A percentile compares a stretch with the other conserved stretches of the same genome.
Conservation (phyloP, 35 echinoderm and acorn worm species). For the Lytechinus variegatus region DNA sequence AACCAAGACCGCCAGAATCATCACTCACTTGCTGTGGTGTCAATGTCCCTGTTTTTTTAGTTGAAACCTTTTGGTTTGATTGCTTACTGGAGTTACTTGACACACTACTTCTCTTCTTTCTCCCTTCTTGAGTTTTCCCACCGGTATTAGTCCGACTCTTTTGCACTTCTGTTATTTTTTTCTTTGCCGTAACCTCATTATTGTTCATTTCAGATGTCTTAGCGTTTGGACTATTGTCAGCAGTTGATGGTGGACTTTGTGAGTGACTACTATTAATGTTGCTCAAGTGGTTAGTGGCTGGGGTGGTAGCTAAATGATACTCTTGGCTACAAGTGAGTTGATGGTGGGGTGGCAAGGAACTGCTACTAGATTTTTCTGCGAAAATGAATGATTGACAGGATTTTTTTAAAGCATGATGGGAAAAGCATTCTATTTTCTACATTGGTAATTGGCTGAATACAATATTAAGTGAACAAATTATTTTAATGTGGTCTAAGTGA, state of each 20-base stretch:
- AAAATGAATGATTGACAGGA: neutral
- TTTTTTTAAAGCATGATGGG: neutral
- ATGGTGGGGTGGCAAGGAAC: slow-evolving; percentile 30
- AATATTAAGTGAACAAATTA: neutral
- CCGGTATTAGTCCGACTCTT: neutral
- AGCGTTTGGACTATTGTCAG: neutral
- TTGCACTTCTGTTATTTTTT: neutral
- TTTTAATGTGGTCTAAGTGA: neutral
- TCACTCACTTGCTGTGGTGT: neutral
- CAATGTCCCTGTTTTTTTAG: neutral
- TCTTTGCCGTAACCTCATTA: neutral
- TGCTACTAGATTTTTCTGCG: neutral
- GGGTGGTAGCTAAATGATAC: slow-evolving; percentile 40
- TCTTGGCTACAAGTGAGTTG: slow-evolving; percentile 48
- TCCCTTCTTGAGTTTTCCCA: neutral
- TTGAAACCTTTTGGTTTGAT: slow-evolving; percentile 13
- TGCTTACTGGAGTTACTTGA: slow-evolving; percentile 30
- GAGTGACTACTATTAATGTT: neutral
- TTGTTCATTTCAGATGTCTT: neutral
- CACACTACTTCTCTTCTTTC: neutral
- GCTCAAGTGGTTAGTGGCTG: neutral
- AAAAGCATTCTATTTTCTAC: neutral
- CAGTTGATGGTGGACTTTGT: slow-evolving; percentile 26
- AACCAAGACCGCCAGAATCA: neutral
- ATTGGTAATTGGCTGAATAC: neutral